Evolutionary conservation across 53 echinoderm and acorn worm species (phyloP).

Genomic region (Mesocentrotus franciscanus): DNA sequence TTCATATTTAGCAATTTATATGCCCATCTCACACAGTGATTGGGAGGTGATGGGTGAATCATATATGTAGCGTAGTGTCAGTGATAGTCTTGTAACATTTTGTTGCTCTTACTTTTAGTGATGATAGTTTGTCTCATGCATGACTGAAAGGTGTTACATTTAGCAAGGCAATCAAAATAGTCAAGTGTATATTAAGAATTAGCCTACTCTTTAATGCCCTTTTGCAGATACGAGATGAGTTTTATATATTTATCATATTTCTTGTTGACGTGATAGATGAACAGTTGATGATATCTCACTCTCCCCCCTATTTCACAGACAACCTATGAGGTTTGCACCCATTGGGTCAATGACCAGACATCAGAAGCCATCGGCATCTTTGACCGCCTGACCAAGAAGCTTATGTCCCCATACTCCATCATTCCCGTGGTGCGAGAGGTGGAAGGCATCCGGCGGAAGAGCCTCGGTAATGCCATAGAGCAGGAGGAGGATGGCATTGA

Average conservation of each 20-base stretch:
- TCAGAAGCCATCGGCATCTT: conserved; percentile 74
- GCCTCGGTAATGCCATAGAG: conserved; percentile 64
- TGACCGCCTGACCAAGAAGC: conserved; percentile 84
- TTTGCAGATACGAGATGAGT: not conserved
- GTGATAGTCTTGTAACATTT: not conserved
- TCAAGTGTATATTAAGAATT: not conserved
- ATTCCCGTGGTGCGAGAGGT: conserved; percentile 81
- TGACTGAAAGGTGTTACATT: too few relatives aligned
- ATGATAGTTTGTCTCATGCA: too few relatives aligned
- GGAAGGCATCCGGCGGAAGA: conserved; percentile 77
- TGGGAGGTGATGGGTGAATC: not conserved
- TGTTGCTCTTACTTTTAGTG: too few relatives aligned
- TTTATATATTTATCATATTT: not conserved
- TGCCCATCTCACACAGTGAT: not conserved
- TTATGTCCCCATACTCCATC: conserved; percentile 91
- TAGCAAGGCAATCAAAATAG: not conserved
- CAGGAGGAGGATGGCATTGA: conserved; percentile 77
- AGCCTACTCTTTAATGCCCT: not conserved
- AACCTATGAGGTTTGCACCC: conserved; percentile 92
- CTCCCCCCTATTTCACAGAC: conserved; percentile 66
- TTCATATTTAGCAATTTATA: not conserved
- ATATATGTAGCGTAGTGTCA: not conserved
- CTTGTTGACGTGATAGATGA: not conserved
- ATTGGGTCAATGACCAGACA: conserved; percentile 89
- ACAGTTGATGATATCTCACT: not conserved